A percentile compares a stretch with the other conserved stretches of the same genome.
These are phyloP conservation scores for Panzeria rudis DNA, from an alignment of 2,888 invertebrate genomes.

Conservation along the genomic window DNA sequence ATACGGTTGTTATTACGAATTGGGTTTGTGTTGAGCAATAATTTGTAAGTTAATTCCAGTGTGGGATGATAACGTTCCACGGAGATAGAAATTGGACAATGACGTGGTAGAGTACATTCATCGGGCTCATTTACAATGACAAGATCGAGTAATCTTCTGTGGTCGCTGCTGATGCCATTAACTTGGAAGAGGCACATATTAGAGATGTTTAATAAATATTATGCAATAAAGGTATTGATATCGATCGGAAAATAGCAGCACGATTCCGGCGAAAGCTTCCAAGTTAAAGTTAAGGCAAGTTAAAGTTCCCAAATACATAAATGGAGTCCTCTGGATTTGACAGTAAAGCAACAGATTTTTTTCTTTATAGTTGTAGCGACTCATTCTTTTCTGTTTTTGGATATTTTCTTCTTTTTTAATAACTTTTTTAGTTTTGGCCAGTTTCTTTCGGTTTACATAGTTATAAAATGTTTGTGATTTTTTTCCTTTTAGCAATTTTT, in stretches of 20 bases:
- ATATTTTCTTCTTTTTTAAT: too few relatives aligned
- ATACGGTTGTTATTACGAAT: too few relatives aligned
- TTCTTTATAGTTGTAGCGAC: too few relatives aligned
- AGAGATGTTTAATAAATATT: neutral
- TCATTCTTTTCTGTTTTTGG: too few relatives aligned
- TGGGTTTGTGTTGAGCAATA: neutral
- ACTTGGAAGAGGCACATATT: neutral
- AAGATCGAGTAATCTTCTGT: neutral
- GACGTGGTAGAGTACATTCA: neutral
- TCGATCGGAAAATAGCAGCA: neutral
- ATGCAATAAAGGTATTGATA: neutral
- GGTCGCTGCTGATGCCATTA: neutral
- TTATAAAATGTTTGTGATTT: too few relatives aligned
- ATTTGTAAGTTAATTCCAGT: neutral
- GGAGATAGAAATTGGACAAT: neutral
- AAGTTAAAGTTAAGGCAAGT: neutral
- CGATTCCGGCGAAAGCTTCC: neutral
- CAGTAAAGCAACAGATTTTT: neutral
- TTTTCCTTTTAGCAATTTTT: too few relatives aligned
- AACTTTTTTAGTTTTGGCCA: too few relatives aligned
- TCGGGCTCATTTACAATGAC: neutral
- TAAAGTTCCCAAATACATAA: neutral
- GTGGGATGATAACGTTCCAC: neutral
- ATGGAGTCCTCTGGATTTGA: neutral
- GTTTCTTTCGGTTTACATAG: too few relatives aligned